Evolutionary conservation across 37 sponge, comb jelly and placozoan species (phyloP).

Genomic region (Corticium candelabrum): DNA sequence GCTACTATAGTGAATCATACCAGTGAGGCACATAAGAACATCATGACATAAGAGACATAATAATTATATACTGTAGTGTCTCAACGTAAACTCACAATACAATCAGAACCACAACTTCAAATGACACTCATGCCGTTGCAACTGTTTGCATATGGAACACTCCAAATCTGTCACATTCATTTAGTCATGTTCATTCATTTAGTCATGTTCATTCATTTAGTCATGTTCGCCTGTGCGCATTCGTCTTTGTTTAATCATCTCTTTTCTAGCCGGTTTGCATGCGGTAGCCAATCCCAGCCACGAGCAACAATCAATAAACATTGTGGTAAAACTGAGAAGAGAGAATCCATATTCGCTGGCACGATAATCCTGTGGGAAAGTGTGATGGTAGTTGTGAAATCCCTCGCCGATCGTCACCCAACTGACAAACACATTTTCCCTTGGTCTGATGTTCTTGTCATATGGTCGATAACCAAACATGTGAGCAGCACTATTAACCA

Average conservation of each 20-base stretch:
- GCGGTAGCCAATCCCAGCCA: constrained; percentile 64
- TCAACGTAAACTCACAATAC: no score
- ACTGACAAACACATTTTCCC: constrained; percentile 81
- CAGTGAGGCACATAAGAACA: no score
- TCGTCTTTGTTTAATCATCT: constrained; percentile 1
- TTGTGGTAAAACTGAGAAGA: constrained; percentile 75
- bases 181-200: no score
- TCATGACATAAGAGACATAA: no score
- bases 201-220: not conserved
- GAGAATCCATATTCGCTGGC: constrained; percentile 78
- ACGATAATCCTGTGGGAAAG: constrained; percentile 95
- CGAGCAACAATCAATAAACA: constrained; percentile 69
- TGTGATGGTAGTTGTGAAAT: constrained; percentile 98
- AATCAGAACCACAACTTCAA: no score
- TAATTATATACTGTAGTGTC: no score
- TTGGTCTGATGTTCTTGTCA: constrained; percentile 71
- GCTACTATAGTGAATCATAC: no score
- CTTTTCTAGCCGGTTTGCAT: constrained; percentile 18
- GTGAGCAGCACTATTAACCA: constrained; percentile 96
- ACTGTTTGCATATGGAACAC: no score
- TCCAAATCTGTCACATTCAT: no score
- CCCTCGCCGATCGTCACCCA: constrained; percentile 87
- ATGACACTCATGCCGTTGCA: no score
- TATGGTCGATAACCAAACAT: constrained; percentile 81
- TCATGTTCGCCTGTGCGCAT: constrained; percentile 8